phyloP scores from a whole-genome alignment of 2,113 vertebrate genomes.

The Todiramphus chloris region DNA sequence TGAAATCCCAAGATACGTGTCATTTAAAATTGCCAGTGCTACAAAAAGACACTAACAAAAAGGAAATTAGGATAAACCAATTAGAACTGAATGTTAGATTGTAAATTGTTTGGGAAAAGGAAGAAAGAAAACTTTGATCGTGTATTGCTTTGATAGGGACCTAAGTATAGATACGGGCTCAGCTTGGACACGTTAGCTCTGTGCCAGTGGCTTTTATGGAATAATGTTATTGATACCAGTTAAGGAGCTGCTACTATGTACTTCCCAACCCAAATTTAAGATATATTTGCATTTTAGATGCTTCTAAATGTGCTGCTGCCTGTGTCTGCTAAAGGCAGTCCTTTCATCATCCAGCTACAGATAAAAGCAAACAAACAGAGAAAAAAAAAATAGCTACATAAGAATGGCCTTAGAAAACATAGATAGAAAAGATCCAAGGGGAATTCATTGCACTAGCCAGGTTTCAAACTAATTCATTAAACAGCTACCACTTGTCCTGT shows the following conservation, averaged over 20 bases:
- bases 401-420: conserved; percentile 18
- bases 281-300: conserved; percentile 21
- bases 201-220: neutral
- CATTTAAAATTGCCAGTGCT: conserved; percentile 7
- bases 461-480: conserved; percentile 62
- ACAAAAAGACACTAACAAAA: conserved; percentile 44
- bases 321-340: neutral
- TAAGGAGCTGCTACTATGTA: neutral
- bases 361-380: conserved; percentile 23
- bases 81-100: conserved; percentile 20
- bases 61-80: conserved; percentile 24
- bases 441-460: neutral
- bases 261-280: conserved; percentile 3
- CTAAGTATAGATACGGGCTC: neutral
- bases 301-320: neutral
- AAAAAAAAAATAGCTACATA: neutral
- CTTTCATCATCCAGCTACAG: neutral
- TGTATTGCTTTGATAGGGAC: conserved; percentile 25
- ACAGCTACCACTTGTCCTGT: conserved; percentile 43
- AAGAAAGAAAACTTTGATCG: conserved; percentile 58
- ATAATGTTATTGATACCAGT: neutral
- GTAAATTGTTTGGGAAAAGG: conserved; percentile 30
- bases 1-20: neutral
- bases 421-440: neutral
- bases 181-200: neutral